Conservation (phyloP, 2,797 vertebrate genomes). For the Thaleichthys pacificus region DNA sequence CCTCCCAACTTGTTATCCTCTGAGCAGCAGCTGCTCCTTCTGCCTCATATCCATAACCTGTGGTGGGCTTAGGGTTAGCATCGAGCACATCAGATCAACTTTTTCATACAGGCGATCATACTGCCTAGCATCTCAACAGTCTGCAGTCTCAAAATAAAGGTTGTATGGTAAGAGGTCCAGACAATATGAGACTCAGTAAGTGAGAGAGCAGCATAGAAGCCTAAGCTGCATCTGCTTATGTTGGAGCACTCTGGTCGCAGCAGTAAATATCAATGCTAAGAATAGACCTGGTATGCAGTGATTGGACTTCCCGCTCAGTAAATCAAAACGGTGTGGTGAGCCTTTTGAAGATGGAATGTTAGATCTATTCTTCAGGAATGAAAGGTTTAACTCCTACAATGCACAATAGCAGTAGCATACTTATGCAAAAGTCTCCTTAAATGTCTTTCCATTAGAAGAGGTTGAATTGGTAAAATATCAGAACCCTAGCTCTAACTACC, state of each 20-base stretch:
- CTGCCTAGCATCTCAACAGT: background rate
- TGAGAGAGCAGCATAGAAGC: constrained; percentile 30
- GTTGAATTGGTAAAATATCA: no score
- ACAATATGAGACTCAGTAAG: constrained; percentile 43
- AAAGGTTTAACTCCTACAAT: no score
- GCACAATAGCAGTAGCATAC: no score
- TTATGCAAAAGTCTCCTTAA: no score
- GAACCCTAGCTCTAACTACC: no score
- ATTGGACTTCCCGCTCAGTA: constrained; percentile 29
- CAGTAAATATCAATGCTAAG: constrained; percentile 55
- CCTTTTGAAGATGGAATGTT: constrained; percentile 35
- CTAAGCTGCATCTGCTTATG: constrained; percentile 42
- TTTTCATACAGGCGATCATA: background rate
- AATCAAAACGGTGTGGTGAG: constrained; percentile 35
- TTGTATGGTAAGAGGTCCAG: constrained; percentile 35
- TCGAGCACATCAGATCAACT: no score
- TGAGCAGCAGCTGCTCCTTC: background rate
- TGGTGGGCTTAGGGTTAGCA: no score
- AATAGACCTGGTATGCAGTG: constrained; percentile 45
- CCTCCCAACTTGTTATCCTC: no score
- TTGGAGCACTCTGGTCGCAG: constrained; percentile 46
- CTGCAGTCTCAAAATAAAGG: constrained; percentile 34
- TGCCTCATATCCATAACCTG: background rate
- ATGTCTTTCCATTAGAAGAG: no score
- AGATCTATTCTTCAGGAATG: background rate